phyloP scores from a whole-genome alignment of 2,888 invertebrate genomes.

The Cerastis rubricosa region DNA sequence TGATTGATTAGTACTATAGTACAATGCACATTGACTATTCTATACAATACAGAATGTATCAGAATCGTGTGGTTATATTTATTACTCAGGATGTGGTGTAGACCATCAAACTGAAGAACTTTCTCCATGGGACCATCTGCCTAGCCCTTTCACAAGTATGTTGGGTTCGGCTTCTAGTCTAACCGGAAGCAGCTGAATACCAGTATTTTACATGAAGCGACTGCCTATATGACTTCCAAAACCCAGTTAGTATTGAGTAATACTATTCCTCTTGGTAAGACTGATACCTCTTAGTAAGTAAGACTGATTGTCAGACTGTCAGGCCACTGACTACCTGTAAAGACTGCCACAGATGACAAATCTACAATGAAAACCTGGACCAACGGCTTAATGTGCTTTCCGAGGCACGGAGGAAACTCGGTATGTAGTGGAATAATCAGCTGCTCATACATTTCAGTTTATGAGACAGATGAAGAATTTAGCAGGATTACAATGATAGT shows the following conservation, averaged over 20 bases:
- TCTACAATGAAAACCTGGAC: not conserved
- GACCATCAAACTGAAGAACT: not conserved
- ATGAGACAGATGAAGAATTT: not conserved
- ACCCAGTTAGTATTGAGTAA: not conserved
- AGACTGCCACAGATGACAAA: not conserved
- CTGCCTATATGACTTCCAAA: not conserved
- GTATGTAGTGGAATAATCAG: not conserved
- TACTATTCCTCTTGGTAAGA: not conserved
- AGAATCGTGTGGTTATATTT: not conserved
- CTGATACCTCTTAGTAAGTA: too few species aligned
- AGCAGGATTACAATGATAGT: not conserved
- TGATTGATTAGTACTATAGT: not conserved
- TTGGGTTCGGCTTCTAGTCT: not conserved
- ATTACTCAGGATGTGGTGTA: not conserved
- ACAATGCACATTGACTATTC: too few species aligned
- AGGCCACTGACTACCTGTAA: not conserved
- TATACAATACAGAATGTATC: not conserved
- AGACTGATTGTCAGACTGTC: not conserved
- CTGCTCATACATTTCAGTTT: not conserved
- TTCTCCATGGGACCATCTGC: not conserved
- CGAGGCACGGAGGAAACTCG: not conserved
- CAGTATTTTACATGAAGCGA: not conserved
- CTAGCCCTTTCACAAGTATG: not conserved
- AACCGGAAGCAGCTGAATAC: not conserved
- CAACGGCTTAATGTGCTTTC: not conserved